phyloP scores from a whole-genome alignment of 2,113 vertebrate species.

The Gallinago media region DNA sequence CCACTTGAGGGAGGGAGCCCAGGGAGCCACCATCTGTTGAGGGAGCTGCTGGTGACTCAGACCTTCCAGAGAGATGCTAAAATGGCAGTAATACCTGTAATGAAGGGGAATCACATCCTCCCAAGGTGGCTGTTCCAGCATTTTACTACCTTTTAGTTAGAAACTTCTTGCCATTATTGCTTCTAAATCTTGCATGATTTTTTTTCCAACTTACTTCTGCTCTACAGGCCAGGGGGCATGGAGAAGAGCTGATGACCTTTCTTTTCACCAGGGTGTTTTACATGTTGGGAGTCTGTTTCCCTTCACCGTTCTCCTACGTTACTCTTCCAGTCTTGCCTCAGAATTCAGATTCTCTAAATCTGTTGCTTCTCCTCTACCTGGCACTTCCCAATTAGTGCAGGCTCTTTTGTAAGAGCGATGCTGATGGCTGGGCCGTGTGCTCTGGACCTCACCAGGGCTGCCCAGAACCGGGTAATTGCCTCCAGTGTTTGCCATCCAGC shows the following conservation, averaged over 20 bases:
- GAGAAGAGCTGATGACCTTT: background rate
- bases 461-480: background rate
- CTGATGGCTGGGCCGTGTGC: background rate
- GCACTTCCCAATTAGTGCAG: background rate
- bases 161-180: rapidly evolving
- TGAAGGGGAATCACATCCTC: rapidly evolving
- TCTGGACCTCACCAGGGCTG: background rate
- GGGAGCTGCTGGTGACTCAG: background rate
- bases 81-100: background rate
- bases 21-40: rapidly evolving
- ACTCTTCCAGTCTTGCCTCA: background rate
- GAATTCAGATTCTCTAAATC: background rate
- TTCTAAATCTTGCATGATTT: background rate
- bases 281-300: background rate
- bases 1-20: background rate
- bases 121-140: background rate
- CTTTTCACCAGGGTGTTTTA: background rate
- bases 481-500: background rate
- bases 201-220: background rate
- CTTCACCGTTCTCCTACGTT: background rate
- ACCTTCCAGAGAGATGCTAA: background rate
- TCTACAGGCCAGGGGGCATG: rapidly evolving
- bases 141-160: background rate
- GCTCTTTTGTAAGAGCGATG: background rate
- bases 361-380: background rate